Conservation (phyloP, 1,140 invertebrate species). For the Vanessa tameamea region DNA sequence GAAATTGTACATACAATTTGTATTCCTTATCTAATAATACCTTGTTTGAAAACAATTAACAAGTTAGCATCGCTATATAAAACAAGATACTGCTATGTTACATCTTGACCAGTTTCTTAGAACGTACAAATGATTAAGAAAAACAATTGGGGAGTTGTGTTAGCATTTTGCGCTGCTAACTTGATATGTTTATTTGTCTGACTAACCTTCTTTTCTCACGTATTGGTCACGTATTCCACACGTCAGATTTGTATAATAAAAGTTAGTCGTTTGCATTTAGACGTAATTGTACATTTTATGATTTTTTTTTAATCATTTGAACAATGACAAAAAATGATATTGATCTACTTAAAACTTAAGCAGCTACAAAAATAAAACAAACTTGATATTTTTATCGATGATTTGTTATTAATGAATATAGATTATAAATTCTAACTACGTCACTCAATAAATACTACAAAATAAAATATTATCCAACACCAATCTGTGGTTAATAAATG, state of each 20-base stretch:
- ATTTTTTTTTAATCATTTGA: too few relatives aligned
- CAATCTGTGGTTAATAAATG: neutral
- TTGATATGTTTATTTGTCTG: slow-evolving; percentile 34
- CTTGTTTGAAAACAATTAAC: slow-evolving; percentile 25
- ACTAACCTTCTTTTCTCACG: slow-evolving; percentile 46
- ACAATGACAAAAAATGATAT: too few relatives aligned
- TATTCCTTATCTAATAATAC: slow-evolving; percentile 10
- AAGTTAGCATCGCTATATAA: slow-evolving; percentile 15
- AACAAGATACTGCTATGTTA: neutral
- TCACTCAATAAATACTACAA: too few relatives aligned
- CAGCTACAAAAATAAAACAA: too few relatives aligned
- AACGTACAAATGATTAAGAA: slow-evolving; percentile 44
- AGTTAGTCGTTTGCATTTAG: too few relatives aligned
- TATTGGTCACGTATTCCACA: slow-evolving; percentile 22
- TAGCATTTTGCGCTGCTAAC: slow-evolving; percentile 20
- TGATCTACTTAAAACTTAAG: too few relatives aligned
- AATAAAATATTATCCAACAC: too few relatives aligned
- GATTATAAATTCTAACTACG: too few relatives aligned
- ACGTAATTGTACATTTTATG: too few relatives aligned
- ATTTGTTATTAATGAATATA: too few relatives aligned
- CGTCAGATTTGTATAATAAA: neutral
- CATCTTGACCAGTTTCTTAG: slow-evolving; percentile 26
- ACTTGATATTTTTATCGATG: too few relatives aligned
- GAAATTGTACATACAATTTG: slow-evolving; percentile 1
- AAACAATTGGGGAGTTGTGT: slow-evolving; percentile 37